phyloP scores from a whole-genome alignment of 2,888 invertebrate genomes.

The Luperina testacea region DNA sequence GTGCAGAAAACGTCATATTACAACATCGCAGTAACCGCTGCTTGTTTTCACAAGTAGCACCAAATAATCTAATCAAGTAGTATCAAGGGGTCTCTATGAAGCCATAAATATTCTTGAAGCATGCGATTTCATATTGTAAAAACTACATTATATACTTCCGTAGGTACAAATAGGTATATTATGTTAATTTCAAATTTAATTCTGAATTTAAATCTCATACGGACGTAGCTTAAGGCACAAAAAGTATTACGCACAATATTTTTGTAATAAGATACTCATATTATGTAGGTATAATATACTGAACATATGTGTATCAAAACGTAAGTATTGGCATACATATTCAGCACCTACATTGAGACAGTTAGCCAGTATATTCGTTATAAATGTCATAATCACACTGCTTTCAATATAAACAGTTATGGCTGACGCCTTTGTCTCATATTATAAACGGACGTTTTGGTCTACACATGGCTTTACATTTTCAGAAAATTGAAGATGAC shows the following conservation, averaged over 20 bases:
- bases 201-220: constrained; percentile 16
- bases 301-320: neutral
- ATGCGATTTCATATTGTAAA: constrained; percentile 17
- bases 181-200: constrained; percentile 34
- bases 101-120: constrained; percentile 42
- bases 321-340: constrained; percentile 20
- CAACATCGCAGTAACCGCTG: neutral
- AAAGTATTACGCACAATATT: constrained; percentile 33
- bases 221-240: constrained; percentile 12
- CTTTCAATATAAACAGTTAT: neutral
- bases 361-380: neutral
- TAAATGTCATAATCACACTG: neutral
- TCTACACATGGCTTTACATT: neutral
- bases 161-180: constrained; percentile 45
- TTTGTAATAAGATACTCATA: constrained; percentile 13
- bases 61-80: neutral
- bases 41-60: neutral
- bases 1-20: neutral
- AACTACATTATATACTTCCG: constrained; percentile 16
- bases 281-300: neutral
- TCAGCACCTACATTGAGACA: constrained; percentile 2
- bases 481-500: neutral
- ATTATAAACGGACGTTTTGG: neutral
- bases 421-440: neutral
- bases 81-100: constrained; percentile 8